A percentile compares a stretch with the other conserved stretches of the same genome.
Evolutionary conservation across 1,140 invertebrate genomes (phyloP).

Genomic region (Cyclargus thomasi): DNA sequence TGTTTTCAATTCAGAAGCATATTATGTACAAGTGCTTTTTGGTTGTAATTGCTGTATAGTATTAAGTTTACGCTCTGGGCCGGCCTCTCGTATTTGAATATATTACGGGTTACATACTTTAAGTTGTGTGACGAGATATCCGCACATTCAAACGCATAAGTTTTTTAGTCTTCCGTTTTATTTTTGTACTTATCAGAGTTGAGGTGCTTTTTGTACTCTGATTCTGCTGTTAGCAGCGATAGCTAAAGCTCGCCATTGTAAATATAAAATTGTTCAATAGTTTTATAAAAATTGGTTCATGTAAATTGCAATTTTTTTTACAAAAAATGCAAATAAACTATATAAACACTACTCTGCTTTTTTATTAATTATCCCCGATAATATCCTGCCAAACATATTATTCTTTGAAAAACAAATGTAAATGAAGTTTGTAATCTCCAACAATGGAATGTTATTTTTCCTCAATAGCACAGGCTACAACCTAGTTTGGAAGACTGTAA

Average conservation of each 20-base stretch:
- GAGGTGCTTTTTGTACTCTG: slow-evolving; percentile 55
- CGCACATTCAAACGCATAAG: not conserved
- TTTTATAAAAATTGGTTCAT: slow-evolving; percentile 58
- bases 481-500: too few relatives aligned
- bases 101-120: slow-evolving; percentile 11
- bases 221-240: slow-evolving; percentile 38
- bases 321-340: slow-evolving; percentile 67
- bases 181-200: slow-evolving; percentile 65
- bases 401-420: too few relatives aligned
- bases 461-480: too few relatives aligned
- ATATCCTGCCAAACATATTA: too few relatives aligned
- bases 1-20: too few relatives aligned
- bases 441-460: too few relatives aligned
- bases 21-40: not conserved
- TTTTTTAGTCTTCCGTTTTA: slow-evolving; percentile 63
- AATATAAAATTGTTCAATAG: slow-evolving; percentile 52
- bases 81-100: not conserved
- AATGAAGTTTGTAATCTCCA: too few relatives aligned
- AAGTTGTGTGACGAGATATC: not conserved
- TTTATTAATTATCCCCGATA: not conserved
- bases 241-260: slow-evolving; percentile 60
- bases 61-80: not conserved
- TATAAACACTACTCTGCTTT: slow-evolving; percentile 33
- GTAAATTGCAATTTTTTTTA: slow-evolving; percentile 67
- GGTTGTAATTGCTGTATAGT: not conserved